Evolutionary conservation across 1,140 invertebrate species (phyloP).

Genomic region (Globodera rostochiensis): DNA sequence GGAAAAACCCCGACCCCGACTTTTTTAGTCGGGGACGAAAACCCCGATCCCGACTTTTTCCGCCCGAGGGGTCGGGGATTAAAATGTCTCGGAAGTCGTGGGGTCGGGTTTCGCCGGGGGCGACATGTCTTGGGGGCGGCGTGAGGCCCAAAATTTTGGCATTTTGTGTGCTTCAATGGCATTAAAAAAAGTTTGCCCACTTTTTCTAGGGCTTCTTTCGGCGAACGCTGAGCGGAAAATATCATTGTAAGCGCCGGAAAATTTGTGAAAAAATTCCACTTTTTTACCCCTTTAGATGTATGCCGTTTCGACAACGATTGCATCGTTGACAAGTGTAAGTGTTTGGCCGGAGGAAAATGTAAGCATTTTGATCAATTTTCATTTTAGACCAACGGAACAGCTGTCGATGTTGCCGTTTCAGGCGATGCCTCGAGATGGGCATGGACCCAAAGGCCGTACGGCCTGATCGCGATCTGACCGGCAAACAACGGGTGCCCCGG

Average conservation of each 20-base stretch:
- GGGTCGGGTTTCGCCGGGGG: too few species aligned
- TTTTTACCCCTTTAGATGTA: constrained; percentile 35
- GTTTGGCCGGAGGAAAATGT: constrained; percentile 15
- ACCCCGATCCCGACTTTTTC: too few species aligned
- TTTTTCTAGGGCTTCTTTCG: constrained; percentile 56
- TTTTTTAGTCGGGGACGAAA: too few species aligned
- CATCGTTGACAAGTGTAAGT: constrained; percentile 65
- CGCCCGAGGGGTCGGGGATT: too few species aligned
- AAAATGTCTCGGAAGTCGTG: too few species aligned
- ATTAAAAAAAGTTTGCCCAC: neutral
- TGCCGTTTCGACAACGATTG: constrained; percentile 65
- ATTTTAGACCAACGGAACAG: constrained; percentile 49
- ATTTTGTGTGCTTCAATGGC: neutral
- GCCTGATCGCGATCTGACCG: constrained; percentile 60
- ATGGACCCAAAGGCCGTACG: constrained; percentile 63
- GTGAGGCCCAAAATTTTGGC: too few species aligned
- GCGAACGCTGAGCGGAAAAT: constrained; percentile 64
- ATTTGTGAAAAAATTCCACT: neutral
- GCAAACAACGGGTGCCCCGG: constrained; percentile 62
- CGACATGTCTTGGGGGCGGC: too few species aligned
- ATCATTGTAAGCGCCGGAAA: constrained; percentile 42
- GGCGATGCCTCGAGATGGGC: constrained; percentile 55
- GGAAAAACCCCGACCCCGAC: too few species aligned
- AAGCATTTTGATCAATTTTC: constrained; percentile 33
- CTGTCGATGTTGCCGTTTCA: constrained; percentile 60